These are phyloP conservation scores for Flexamia atlantica DNA, from an alignment of 2,888 invertebrate genomes.

Conservation along the genomic window DNA sequence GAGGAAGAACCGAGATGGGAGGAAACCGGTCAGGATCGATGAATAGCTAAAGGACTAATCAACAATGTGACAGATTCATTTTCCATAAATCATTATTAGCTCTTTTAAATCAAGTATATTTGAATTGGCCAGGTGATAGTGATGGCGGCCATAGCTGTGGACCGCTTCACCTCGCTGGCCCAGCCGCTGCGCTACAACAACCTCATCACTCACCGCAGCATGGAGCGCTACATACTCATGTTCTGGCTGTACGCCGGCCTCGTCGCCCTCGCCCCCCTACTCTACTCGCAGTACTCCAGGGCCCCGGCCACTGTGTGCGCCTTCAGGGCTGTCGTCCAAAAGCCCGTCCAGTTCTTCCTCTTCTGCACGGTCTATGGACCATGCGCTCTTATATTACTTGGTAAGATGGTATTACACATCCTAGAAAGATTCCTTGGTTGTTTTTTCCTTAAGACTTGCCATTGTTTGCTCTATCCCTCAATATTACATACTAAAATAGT, in stretches of 20 bases:
- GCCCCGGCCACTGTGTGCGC: slow-evolving; percentile 73
- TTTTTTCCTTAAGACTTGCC: too few species aligned
- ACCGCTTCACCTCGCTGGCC: slow-evolving; percentile 80
- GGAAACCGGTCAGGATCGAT: too few species aligned
- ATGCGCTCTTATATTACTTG: slow-evolving; percentile 78
- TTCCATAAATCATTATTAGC: too few species aligned
- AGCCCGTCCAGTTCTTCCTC: slow-evolving; percentile 78
- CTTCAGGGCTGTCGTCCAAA: slow-evolving; percentile 76
- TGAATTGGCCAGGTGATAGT: slow-evolving; percentile 77
- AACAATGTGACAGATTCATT: too few species aligned
- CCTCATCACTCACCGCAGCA: slow-evolving; percentile 80
- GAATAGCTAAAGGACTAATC: too few species aligned
- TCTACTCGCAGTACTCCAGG: slow-evolving; percentile 67
- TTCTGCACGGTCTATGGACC: slow-evolving; percentile 80
- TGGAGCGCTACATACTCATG: slow-evolving; percentile 78
- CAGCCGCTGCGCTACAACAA: slow-evolving; percentile 81
- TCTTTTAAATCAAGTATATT: too few species aligned
- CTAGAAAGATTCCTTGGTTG: too few species aligned
- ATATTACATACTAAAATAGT: too few species aligned
- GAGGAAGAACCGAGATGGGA: too few species aligned
- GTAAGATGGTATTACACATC: slow-evolving; percentile 20
- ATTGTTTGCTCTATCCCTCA: too few species aligned
- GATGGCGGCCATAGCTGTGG: slow-evolving; percentile 81
- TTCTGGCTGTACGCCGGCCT: slow-evolving; percentile 80
- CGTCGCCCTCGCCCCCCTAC: slow-evolving; percentile 77